phyloP scores from a whole-genome alignment of 2,888 invertebrate species.

The Leptothorax acervorum region DNA sequence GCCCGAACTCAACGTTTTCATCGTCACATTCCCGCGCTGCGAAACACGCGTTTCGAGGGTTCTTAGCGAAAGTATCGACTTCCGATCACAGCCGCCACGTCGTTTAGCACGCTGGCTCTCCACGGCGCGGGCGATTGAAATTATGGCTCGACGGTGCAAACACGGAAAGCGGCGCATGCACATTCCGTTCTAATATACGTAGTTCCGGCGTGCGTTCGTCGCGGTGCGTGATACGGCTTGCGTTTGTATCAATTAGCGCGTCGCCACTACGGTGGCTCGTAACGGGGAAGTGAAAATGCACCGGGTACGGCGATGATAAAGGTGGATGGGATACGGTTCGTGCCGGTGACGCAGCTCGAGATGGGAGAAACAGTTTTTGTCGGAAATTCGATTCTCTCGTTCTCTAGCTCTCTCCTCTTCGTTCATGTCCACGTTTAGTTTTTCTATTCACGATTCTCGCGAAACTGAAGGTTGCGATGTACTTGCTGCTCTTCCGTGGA shows the following conservation, averaged over 20 bases:
- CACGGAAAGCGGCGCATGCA: neutral
- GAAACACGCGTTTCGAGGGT: slow-evolving; percentile 46
- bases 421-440: neutral
- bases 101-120: slow-evolving; percentile 30
- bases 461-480: neutral
- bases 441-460: neutral
- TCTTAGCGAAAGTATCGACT: slow-evolving; percentile 51
- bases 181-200: slow-evolving; percentile 62
- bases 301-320: slow-evolving; percentile 28
- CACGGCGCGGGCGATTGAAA: slow-evolving; percentile 22
- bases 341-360: slow-evolving; percentile 14
- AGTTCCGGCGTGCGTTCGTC: slow-evolving; percentile 28
- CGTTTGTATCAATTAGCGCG: slow-evolving; percentile 67
- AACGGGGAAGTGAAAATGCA: slow-evolving; percentile 8
- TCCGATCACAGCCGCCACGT: slow-evolving; percentile 50
- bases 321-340: slow-evolving; percentile 32
- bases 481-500: neutral
- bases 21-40: slow-evolving; percentile 42
- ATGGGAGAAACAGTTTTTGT: slow-evolving; percentile 28
- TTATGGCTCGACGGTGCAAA: slow-evolving; percentile 15
- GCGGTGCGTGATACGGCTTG: slow-evolving; percentile 51
- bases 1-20: slow-evolving; percentile 47
- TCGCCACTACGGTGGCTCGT: slow-evolving; percentile 17
- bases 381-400: slow-evolving; percentile 6
- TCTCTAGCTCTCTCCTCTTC: neutral